A percentile compares a stretch with the other conserved stretches of the same genome.
These are phyloP conservation scores for Nothoprocta perdicaria DNA, from an alignment of 2,113 vertebrate species.

Conservation along the genomic window DNA sequence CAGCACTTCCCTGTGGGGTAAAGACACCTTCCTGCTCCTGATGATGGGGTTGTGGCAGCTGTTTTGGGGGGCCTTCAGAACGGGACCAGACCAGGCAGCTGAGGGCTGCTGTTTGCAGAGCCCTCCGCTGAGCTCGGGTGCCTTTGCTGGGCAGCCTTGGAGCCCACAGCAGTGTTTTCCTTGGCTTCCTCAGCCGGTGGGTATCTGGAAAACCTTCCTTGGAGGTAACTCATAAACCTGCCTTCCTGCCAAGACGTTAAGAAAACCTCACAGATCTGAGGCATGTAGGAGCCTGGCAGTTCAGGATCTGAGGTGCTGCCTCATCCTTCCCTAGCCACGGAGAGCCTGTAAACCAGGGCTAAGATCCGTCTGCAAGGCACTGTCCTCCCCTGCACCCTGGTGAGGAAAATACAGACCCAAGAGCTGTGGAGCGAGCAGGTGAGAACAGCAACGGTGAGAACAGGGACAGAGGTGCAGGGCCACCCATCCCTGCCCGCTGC, in stretches of 20 bases:
- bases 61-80: slow-evolving; percentile 13
- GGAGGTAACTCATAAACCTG: not conserved
- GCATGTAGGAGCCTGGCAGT: not conserved
- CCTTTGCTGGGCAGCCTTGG: not conserved
- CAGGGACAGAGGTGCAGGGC: not conserved
- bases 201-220: not conserved
- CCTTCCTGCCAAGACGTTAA: not conserved
- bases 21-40: slow-evolving; percentile 21
- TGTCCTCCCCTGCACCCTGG: not conserved
- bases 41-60: slow-evolving; percentile 9
- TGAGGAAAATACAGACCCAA: not conserved
- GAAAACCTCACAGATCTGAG: not conserved
- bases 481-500: no score
- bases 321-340: not conserved
- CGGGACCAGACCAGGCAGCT: slow-evolving; percentile 48
- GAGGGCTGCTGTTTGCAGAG: slow-evolving; percentile 26
- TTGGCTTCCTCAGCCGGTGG: not conserved
- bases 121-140: not conserved
- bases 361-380: not conserved
- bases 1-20: not conserved
- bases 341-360: not conserved
- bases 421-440: not conserved
- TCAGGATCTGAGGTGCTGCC: not conserved
- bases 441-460: not conserved
- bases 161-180: not conserved